Conservation (phyloP, 53 echinoderm and acorn worm species). For the Apostichopus leukothele region DNA sequence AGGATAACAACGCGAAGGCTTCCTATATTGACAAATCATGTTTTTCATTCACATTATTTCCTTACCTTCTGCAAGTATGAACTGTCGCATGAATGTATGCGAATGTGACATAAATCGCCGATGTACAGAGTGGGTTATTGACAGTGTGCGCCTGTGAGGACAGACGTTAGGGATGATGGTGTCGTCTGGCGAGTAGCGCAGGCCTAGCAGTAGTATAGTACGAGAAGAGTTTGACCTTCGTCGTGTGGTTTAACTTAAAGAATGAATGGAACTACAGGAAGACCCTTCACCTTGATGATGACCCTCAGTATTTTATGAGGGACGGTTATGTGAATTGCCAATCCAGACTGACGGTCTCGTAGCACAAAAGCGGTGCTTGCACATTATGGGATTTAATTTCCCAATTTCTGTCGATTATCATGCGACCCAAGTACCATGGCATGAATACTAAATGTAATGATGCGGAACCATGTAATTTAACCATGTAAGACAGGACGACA, state of each 20-base stretch:
- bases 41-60: constrained; percentile 18
- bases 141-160: neutral
- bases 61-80: constrained; percentile 8
- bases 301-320: neutral
- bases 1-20: neutral
- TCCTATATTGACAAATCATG: neutral
- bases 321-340: too few relatives aligned
- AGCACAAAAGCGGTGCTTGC: too few relatives aligned
- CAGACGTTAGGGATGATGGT: neutral
- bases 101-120: neutral
- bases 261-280: too few relatives aligned
- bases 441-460: too few relatives aligned
- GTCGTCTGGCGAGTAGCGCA: neutral
- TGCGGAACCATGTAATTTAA: too few relatives aligned
- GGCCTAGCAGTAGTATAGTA: neutral
- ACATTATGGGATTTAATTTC: too few relatives aligned
- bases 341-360: too few relatives aligned
- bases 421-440: too few relatives aligned
- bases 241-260: neutral
- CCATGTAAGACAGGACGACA: too few relatives aligned
- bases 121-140: neutral
- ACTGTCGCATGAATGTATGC: neutral
- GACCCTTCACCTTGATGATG: neutral
- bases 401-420: too few relatives aligned
- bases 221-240: constrained; percentile 14